These are phyloP conservation scores for Brassicogethes aeneus DNA, from an alignment of 2,888 invertebrate genomes.

Conservation along the genomic window DNA sequence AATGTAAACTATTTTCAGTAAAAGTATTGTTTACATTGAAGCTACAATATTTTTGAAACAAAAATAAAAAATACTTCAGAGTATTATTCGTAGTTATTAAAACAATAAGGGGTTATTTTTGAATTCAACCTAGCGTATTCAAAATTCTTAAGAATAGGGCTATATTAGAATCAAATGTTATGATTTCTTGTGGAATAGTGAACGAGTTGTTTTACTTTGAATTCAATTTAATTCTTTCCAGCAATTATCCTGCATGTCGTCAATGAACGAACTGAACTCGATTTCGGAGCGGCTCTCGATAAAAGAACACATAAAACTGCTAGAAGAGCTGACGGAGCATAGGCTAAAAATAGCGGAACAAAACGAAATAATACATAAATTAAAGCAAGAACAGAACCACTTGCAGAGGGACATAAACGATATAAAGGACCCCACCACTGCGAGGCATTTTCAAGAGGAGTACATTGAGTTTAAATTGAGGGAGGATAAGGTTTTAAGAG, in stretches of 20 bases:
- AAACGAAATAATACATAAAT: conserved; percentile 14
- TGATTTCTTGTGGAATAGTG: no score
- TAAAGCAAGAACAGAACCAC: conserved; percentile 8
- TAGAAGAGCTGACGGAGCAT: conserved; percentile 15
- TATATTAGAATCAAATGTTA: no score
- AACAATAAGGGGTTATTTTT: no score
- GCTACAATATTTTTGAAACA: no score
- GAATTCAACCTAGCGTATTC: no score
- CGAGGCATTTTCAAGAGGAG: background rate
- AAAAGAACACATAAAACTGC: conserved; percentile 18
- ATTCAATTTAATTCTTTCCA: no score
- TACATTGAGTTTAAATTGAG: background rate
- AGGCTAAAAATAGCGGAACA: conserved; percentile 19
- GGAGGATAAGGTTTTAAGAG: background rate
- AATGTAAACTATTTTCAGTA: no score
- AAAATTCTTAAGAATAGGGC: no score
- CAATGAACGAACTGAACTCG: conserved; percentile 14
- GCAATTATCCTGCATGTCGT: conserved; percentile 13
- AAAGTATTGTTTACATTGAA: no score
- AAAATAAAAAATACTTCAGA: no score
- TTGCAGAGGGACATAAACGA: background rate
- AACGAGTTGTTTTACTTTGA: no score
- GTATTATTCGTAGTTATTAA: no score
- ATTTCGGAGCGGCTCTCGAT: conserved; percentile 16
- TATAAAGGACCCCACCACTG: background rate